Conservation (phyloP, 2,888 invertebrate species). For the Trissoscelio sp. region DNA sequence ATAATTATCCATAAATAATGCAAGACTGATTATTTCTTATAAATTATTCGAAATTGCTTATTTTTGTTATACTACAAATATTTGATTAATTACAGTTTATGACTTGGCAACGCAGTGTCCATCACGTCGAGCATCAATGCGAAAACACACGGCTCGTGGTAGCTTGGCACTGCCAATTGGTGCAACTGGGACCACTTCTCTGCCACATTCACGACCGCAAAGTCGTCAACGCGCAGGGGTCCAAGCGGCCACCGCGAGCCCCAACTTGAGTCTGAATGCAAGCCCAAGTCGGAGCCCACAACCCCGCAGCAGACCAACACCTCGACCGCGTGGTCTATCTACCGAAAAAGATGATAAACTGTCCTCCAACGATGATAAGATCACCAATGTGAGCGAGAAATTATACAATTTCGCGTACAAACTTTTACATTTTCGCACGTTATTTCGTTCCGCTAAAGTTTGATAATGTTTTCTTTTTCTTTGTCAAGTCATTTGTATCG, state of each 20-base stretch:
- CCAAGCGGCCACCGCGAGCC: slow-evolving; percentile 72
- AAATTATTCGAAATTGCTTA: too few species aligned
- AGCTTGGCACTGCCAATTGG: slow-evolving; percentile 83
- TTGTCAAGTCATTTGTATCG: not conserved
- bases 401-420: slow-evolving; percentile 9
- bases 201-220: slow-evolving; percentile 88
- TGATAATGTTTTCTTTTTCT: not conserved
- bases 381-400: slow-evolving; percentile 50
- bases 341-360: slow-evolving; percentile 53
- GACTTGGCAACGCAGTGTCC: slow-evolving; percentile 93
- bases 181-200: slow-evolving; percentile 86
- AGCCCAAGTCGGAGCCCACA: slow-evolving; percentile 78
- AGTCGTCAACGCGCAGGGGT: slow-evolving; percentile 69
- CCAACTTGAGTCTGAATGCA: slow-evolving; percentile 77
- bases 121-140: slow-evolving; percentile 87
- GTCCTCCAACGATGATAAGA: slow-evolving; percentile 27
- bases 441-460: not conserved
- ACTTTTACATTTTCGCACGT: too few species aligned
- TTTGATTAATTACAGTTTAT: too few species aligned
- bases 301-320: slow-evolving; percentile 75
- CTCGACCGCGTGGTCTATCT: slow-evolving; percentile 72
- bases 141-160: slow-evolving; percentile 88
- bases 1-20: too few species aligned
- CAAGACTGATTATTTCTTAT: too few species aligned
- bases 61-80: too few species aligned